A percentile compares a stretch with the other conserved stretches of the same genome.
phyloP scores from a whole-genome alignment of 2,113 vertebrate genomes.

The Anhinga rufa region DNA sequence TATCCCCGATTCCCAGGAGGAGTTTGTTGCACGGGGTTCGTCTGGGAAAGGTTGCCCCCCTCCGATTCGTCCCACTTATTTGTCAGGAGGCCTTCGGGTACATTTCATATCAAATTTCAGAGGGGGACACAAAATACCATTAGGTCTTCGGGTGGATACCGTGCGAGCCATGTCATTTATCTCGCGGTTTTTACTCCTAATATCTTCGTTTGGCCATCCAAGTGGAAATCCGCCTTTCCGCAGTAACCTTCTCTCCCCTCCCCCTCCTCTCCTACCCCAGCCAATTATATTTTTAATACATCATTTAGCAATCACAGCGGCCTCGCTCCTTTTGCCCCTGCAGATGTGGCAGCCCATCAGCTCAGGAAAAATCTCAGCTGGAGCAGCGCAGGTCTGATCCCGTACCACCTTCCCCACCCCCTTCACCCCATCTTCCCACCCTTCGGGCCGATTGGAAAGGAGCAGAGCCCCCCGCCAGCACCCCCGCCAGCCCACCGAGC shows the following conservation, averaged over 20 bases:
- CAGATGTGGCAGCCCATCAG: slow-evolving; percentile 3
- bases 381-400: fast-evolving
- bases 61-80: neutral
- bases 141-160: slow-evolving; percentile 19
- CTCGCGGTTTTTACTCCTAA: neutral
- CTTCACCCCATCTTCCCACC: neutral
- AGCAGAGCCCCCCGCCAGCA: neutral
- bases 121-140: neutral
- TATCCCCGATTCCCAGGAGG: neutral
- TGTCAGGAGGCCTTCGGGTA: slow-evolving; percentile 18
- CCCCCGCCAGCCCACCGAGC: neutral
- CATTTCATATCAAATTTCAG: slow-evolving; percentile 29
- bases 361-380: neutral
- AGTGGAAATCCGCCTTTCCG: neutral
- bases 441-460: neutral
- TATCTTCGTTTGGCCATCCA: neutral
- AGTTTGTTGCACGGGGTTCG: fast-evolving
- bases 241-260: neutral
- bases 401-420: neutral
- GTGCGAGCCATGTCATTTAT: slow-evolving; percentile 10
- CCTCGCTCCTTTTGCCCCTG: neutral
- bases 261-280: neutral
- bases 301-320: neutral
- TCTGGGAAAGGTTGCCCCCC: neutral
- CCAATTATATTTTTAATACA: neutral